Evolutionary conservation across 2,888 invertebrate genomes (phyloP).

Genomic region (Ceratothoa steindachneri): DNA sequence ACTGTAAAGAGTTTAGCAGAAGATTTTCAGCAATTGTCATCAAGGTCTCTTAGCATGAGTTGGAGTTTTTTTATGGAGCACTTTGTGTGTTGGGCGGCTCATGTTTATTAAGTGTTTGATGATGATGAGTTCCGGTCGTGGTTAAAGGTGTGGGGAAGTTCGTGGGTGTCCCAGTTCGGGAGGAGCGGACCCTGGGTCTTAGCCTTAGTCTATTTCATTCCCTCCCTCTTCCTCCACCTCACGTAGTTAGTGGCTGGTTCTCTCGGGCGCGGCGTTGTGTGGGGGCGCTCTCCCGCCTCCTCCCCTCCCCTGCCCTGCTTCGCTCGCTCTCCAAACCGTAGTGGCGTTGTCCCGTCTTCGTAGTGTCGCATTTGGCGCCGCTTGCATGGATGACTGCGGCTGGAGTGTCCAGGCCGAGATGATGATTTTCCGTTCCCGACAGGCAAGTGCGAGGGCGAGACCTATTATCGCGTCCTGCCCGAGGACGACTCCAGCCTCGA

Average conservation of each 20-base stretch:
- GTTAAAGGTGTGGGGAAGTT: too few relatives aligned
- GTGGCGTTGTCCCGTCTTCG: too few relatives aligned
- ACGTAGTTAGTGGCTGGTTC: neutral
- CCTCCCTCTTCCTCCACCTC: neutral
- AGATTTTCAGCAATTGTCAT: too few relatives aligned
- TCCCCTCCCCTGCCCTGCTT: slow-evolving; percentile 45
- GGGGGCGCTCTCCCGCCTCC: slow-evolving; percentile 32
- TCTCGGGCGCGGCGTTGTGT: slow-evolving; percentile 24
- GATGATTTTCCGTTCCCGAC: neutral
- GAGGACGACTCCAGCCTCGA: slow-evolving; percentile 66
- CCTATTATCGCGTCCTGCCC: slow-evolving; percentile 54
- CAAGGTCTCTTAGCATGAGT: too few relatives aligned
- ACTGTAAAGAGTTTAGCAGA: too few relatives aligned
- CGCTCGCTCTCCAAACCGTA: slow-evolving; percentile 41
- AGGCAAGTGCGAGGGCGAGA: slow-evolving; percentile 45
- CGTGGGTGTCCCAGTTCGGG: too few relatives aligned
- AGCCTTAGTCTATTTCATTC: neutral
- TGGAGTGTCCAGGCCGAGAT: neutral
- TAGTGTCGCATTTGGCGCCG: neutral
- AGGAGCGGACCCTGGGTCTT: too few relatives aligned
- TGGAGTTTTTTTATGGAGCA: too few relatives aligned
- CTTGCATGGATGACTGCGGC: neutral
- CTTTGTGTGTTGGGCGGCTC: too few relatives aligned
- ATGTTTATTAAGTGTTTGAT: too few relatives aligned
- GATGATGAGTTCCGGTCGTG: too few relatives aligned